Evolutionary conservation across 2,888 invertebrate genomes (phyloP).

Genomic region (Augiades crinisus): DNA sequence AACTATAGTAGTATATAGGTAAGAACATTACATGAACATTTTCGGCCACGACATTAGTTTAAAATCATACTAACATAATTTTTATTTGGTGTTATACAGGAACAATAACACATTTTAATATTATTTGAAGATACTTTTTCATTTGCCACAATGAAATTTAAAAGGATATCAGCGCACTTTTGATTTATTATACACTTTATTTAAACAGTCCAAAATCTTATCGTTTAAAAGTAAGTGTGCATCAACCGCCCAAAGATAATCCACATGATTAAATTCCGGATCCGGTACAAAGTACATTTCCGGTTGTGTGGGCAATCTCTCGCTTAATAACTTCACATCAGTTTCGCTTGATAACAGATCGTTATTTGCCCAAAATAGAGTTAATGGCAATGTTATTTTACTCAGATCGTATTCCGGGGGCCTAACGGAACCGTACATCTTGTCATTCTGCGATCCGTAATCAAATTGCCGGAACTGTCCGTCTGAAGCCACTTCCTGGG

Average conservation of each 20-base stretch:
- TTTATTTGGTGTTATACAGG: too few relatives aligned
- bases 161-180: not conserved
- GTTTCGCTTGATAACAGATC: slow-evolving; percentile 86
- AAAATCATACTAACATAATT: too few relatives aligned
- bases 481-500: slow-evolving; percentile 76
- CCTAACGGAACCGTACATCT: slow-evolving; percentile 74
- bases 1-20: too few relatives aligned
- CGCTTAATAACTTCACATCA: slow-evolving; percentile 79
- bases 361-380: slow-evolving; percentile 84
- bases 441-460: slow-evolving; percentile 82
- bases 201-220: slow-evolving; percentile 60
- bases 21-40: too few relatives aligned
- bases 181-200: slow-evolving; percentile 28
- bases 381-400: slow-evolving; percentile 82
- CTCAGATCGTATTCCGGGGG: slow-evolving; percentile 84
- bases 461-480: slow-evolving; percentile 85
- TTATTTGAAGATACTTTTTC: too few relatives aligned
- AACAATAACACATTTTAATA: too few relatives aligned
- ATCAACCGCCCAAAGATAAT: slow-evolving; percentile 85
- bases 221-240: slow-evolving; percentile 81
- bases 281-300: slow-evolving; percentile 80
- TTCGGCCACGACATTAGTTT: too few relatives aligned
- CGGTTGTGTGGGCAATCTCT: slow-evolving; percentile 68
- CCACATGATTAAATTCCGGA: slow-evolving; percentile 86
- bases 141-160: slow-evolving; percentile 8